These are phyloP conservation scores for Lymantria monacha DNA, from an alignment of 2,888 invertebrate genomes.

Conservation along the genomic window DNA sequence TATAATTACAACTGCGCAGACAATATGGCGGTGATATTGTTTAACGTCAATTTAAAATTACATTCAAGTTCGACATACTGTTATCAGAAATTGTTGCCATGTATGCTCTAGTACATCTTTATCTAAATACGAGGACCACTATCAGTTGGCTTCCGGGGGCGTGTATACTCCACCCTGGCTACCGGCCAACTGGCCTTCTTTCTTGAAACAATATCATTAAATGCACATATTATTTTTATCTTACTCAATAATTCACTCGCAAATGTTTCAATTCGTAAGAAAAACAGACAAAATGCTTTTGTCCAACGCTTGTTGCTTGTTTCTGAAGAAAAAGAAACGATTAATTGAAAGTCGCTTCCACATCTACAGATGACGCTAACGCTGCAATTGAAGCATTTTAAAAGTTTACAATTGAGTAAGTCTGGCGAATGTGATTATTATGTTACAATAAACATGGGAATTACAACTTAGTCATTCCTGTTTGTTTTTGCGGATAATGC, in stretches of 20 bases:
- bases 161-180: slow-evolving; percentile 57
- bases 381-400: slow-evolving; percentile 4
- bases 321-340: slow-evolving; percentile 7
- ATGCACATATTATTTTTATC: slow-evolving; percentile 56
- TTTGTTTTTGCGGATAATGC: slow-evolving; percentile 23
- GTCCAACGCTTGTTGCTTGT: slow-evolving; percentile 19
- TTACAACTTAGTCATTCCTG: slow-evolving; percentile 31
- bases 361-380: neutral
- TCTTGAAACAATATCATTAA: slow-evolving; percentile 51
- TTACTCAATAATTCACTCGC: slow-evolving; percentile 47
- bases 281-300: slow-evolving; percentile 41
- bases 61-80: neutral
- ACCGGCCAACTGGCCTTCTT: slow-evolving; percentile 65
- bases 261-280: slow-evolving; percentile 43
- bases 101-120: slow-evolving; percentile 12
- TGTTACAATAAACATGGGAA: slow-evolving; percentile 34
- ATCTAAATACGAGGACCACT: slow-evolving; percentile 42
- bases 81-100: slow-evolving; percentile 5
- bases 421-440: slow-evolving; percentile 18
- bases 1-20: slow-evolving; percentile 12
- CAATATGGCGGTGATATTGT: slow-evolving; percentile 11
- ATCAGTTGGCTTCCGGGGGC: slow-evolving; percentile 62
- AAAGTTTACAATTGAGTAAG: slow-evolving; percentile 3
- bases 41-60: slow-evolving; percentile 7
- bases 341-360: too few relatives aligned